Evolutionary conservation across 37 sponge, comb jelly and placozoan species (phyloP).

Genomic region (Spongilla lacustris): DNA sequence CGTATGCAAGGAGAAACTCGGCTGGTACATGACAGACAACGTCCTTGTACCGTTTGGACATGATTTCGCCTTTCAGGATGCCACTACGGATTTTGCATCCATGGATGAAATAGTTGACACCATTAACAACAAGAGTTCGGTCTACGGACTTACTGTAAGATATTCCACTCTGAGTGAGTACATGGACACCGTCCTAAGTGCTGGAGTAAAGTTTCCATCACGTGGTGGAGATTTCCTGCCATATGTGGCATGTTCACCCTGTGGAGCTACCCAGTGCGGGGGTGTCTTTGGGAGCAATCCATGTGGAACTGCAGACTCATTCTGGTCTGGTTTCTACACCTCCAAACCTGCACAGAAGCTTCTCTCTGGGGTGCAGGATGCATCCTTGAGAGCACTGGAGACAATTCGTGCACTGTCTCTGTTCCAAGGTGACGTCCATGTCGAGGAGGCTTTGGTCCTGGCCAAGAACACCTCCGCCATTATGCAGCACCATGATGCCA

Average conservation of each 20-base stretch:
- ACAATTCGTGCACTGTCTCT: not conserved
- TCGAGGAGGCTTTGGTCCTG: conserved; percentile 3
- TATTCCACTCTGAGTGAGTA: conserved; percentile 65
- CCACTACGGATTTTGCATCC: conserved; percentile 22
- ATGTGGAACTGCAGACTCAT: conserved; percentile 42
- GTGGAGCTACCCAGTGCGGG: conserved; percentile 23
- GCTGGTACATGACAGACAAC: conserved; percentile 43
- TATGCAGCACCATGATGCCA: conserved; percentile 67
- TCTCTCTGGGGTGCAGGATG: conserved; percentile 31
- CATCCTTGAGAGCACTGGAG: conserved; percentile 4
- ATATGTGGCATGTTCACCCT: conserved; percentile 61
- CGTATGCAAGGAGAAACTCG: conserved; percentile 21
- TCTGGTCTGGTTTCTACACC: conserved; percentile 67
- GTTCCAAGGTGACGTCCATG: not conserved
- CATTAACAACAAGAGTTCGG: conserved; percentile 30
- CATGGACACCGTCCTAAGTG: conserved; percentile 20
- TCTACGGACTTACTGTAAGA: conserved; percentile 23
- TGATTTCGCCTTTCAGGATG: conserved; percentile 61
- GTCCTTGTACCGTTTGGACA: conserved; percentile 66
- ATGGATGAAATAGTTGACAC: conserved; percentile 39
- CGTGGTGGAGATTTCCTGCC: conserved; percentile 49
- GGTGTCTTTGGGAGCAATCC: conserved; percentile 12
- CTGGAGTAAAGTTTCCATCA: conserved; percentile 17
- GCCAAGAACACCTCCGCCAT: conserved; percentile 37
- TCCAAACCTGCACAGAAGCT: conserved; percentile 63